Base-by-base conservation (phyloP, 2,797 vertebrate genomes). In the Sciaenops ocellatus region DNA sequence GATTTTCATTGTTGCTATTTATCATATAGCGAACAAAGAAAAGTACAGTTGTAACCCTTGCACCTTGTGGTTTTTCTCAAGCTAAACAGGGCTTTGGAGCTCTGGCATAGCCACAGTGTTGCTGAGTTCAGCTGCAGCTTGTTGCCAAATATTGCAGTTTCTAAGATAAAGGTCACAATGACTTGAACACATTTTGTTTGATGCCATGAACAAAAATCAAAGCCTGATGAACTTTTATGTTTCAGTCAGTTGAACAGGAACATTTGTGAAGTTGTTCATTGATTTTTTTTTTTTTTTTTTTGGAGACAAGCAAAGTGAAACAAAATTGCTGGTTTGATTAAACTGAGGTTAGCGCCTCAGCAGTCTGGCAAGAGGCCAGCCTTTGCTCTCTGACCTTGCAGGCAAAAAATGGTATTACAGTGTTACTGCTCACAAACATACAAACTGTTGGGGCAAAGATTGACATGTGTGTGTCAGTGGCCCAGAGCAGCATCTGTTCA, bases 341-440 rank as follows among this genome's bases (percentile, higher is more conserved):
- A 46, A 68, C 48, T 48, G 64, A 76, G 59, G 54, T 61, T 69
- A 51, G 26, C 0, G 15, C 60, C 65, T 69, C 48, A 70, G 68
- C 20, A 60, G 38, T 66, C 61, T 84, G 83, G 81, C 57, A 60
- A 26, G n/a, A 34, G 50, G 70, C 62, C 55, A 76, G 22, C 24
- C 9, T 80, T 59, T 77, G 41, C 73, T 80, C 64, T 76, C 47
- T 76, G 70, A 82, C 73, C 59, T 72, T 61, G 20, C 64, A 54
- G 50, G 55, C 26, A 56, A 75, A 84, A 70, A 42, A 41, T 44
- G n/a, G 51, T 63, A 66, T 48, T 28, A 48, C 48, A 55, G 24
- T 60, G 42, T 52, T 56, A 42, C 26, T 61, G 8, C 24, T 75
- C 73, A 56, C 59, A 73, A 61, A 69, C 44, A 67, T 24, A 62